A percentile compares a stretch with the other conserved stretches of the same genome.
phyloP scores from a whole-genome alignment of 2,888 invertebrate species.

The Entomobrya proxima region DNA sequence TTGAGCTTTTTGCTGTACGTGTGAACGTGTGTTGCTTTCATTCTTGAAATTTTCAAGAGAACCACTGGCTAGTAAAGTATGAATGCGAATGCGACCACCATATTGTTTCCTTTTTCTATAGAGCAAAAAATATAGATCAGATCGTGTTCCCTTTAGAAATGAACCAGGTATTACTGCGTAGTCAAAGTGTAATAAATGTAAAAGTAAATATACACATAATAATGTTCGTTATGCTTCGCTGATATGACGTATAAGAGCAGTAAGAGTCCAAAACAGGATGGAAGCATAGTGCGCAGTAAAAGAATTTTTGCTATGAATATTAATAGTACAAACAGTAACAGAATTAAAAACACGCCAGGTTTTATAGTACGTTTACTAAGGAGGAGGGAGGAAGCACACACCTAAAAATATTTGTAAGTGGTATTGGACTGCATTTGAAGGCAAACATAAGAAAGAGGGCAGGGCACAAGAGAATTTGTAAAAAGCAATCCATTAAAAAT shows the following conservation, averaged over 20 bases:
- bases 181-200: not conserved
- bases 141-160: no score
- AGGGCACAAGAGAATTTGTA: not conserved
- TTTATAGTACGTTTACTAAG: not conserved
- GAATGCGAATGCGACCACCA: not conserved
- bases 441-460: constrained; percentile 15
- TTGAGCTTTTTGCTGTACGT: no score
- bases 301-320: not conserved
- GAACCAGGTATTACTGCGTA: not conserved
- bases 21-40: no score
- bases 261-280: not conserved
- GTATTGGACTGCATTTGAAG: not conserved
- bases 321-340: not conserved
- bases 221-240: constrained; percentile 43
- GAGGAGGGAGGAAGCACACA: not conserved
- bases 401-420: not conserved
- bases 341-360: not conserved
- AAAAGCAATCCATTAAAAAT: constrained; percentile 20
- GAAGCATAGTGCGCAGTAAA: not conserved
- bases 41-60: not conserved
- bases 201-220: not conserved
- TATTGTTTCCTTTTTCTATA: not conserved
- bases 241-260: constrained; percentile 7
- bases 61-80: not conserved
- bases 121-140: no score